Base-by-base conservation (phyloP, 2,888 invertebrate species). In the Dascillus cervinus region DNA sequence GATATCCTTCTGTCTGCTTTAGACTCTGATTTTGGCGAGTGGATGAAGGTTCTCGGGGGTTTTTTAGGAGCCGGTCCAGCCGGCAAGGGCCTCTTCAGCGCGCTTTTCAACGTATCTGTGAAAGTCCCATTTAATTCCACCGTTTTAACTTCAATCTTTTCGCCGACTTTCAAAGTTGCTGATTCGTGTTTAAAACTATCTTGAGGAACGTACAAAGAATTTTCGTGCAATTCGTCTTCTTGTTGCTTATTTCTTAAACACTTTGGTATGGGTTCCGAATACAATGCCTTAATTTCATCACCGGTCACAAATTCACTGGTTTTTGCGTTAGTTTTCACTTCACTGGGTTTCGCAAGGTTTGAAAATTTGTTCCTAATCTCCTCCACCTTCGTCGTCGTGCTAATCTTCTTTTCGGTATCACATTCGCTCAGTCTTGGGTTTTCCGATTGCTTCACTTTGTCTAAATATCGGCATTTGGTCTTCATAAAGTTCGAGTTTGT, bases 41-140 rank as follows among this genome's bases (percentile, higher is more conserved):
- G 65, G 19, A 65, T 64, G 47, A 81, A 79, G 1, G 72, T 74
- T 40, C 84, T 61, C 0, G 84, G 85, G 2, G 85, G 84, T 55
- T 85, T 84, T 49, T 77, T 77, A 0, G 84, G 85, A 1, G 84
- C 81, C 3, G 82, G 82, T 0, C 82, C 82, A 3, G 61, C 39
- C 0, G 83, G 83, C 26, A 83, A 51, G 0, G 82, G 82, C 43
- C 78, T 74, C 52, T 75, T 76, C 23, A 82, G 60, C 10, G 78
- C 79, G 39, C 73, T 72, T 52, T 76, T 77, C 17, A 82, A 60
- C 1, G 77, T 79, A 44, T 78, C 78, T 0, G 75, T 60, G 34
- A 64, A 47, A 37, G 47, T 45, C n/a, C 42, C 28, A 13, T 40
- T 41, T 28, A 32, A 32, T 20, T 42, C 43, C n/a, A n/a, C n/a